These are phyloP conservation scores for Tachuris rubrigastra DNA, from an alignment of 2,113 vertebrate species.

Conservation along the genomic window DNA sequence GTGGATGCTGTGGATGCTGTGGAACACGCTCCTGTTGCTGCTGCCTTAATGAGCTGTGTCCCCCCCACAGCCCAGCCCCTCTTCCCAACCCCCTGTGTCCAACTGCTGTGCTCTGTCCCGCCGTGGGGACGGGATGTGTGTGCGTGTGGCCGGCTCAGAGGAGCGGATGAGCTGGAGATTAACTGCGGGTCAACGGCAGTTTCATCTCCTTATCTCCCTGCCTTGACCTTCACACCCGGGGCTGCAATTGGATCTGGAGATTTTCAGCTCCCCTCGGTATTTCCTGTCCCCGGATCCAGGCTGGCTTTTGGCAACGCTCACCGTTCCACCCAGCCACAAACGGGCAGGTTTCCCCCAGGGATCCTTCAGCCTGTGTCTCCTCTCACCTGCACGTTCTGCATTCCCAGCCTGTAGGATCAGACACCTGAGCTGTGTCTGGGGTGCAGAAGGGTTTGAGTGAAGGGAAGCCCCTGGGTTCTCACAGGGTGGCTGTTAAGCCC, in stretches of 20 bases:
- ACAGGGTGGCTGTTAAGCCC: rapidly evolving
- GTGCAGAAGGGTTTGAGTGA: not conserved
- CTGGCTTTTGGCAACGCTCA: not conserved
- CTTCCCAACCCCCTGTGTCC: not conserved
- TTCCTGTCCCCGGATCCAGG: slow-evolving; percentile 10
- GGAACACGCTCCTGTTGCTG: rapidly evolving
- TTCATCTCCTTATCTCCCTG: not conserved
- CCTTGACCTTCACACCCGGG: slow-evolving; percentile 7
- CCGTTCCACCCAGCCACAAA: rapidly evolving
- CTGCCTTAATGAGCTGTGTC: not conserved
- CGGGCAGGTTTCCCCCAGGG: not conserved
- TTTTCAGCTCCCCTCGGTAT: not conserved
- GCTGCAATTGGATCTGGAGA: not conserved
- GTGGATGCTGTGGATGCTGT: not conserved
- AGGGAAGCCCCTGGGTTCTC: not conserved
- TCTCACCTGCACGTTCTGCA: rapidly evolving
- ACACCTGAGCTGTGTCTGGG: rapidly evolving
- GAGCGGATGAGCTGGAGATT: not conserved
- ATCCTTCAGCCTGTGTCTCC: not conserved
- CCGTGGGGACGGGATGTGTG: not conserved
- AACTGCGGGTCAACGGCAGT: not conserved
- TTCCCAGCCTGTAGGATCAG: not conserved
- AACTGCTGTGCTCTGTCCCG: rapidly evolving
- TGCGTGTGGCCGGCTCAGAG: rapidly evolving
- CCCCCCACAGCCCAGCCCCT: not conserved